Evolutionary conservation across 2,888 invertebrate genomes (phyloP), one percentile per base, ranked within the genome.

Genomic region (Zygothrica quintamaculata): DNA sequence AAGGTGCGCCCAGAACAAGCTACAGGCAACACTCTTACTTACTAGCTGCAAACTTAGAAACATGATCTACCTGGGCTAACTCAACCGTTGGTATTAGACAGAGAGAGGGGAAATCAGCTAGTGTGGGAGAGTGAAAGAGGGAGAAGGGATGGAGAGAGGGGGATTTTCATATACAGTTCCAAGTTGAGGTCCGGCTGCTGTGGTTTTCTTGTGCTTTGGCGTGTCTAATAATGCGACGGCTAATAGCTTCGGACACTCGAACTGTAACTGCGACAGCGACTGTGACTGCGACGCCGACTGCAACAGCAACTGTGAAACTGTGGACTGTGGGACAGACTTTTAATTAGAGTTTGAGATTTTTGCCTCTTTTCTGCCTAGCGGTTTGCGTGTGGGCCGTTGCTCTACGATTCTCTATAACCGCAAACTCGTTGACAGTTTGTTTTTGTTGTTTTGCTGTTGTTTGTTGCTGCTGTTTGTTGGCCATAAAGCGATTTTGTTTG

Each of bases 341-440:
- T 88, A 88, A 87, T 87, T 82, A 88, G 84, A 87, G 69, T 71
- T 68, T 74, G 62, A 26, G 11, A 15, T 37, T 36, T 34, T 53
- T 42, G 48, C 37, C 42, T 51, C 9, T 7, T 13, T 58, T 37
- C 51, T 58, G 51, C 62, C 67, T 68, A 77, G 78, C 69, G 70
- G 76, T 68, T 76, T 78, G 79, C 74, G 84, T 81, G 87, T 81
- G 82, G 82, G 84, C 71, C 68, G 59, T 44, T 59, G 60, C 77
- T 53, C 55, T 72, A 55, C 33, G 46, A 39, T 13, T 34, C 25
- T 13, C 12, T 39, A 34, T 58, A 77, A 88, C 89, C 88, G 79
- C 88, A 88, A 88, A 77, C 87, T 77, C 74, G 88, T 87, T 88
- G 88, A 89, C 89, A 88, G 87, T 79, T 86, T 88, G 88, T 73